A percentile compares a stretch with the other conserved stretches of the same genome.
Evolutionary conservation across 2,113 vertebrate genomes (phyloP).

Genomic region (Chaetodon trifascialis): DNA sequence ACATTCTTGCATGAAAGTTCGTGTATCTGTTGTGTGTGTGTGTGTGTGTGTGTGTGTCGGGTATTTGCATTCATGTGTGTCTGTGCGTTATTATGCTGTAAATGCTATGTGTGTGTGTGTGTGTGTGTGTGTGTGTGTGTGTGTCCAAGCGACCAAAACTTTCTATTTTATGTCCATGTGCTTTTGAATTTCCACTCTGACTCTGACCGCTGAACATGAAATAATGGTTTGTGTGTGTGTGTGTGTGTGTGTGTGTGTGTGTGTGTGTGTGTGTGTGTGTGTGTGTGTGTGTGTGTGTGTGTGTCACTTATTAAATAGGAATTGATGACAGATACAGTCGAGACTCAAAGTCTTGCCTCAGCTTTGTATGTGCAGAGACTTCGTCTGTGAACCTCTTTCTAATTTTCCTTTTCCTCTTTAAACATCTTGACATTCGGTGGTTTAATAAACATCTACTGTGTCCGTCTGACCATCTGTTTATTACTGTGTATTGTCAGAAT

Average conservation of each 20-base stretch:
- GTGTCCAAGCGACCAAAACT: neutral
- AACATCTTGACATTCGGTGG: neutral
- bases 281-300: slow-evolving; percentile 19
- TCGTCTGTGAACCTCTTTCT: neutral
- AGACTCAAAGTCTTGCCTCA: neutral
- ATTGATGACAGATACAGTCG: slow-evolving; percentile 17
- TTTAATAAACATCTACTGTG: neutral
- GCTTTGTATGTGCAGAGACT: slow-evolving; percentile 6
- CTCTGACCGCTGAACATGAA: neutral
- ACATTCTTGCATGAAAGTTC: neutral
- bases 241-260: slow-evolving; percentile 25
- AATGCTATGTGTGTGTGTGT: neutral
- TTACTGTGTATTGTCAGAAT: neutral
- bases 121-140: neutral
- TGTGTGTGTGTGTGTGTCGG: slow-evolving; percentile 3
- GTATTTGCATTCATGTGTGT: neutral
- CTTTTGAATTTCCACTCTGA: slow-evolving; percentile 34
- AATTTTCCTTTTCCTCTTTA: neutral
- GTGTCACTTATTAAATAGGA: slow-evolving; percentile 6
- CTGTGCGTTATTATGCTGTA: slow-evolving; percentile 1
- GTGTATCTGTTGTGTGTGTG: neutral
- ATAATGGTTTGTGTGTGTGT: slow-evolving; percentile 19
- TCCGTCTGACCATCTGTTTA: slow-evolving; percentile 16
- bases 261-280: slow-evolving; percentile 23
- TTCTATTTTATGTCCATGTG: slow-evolving; percentile 11